Percentiles rank a stretch among this genome's conserved stretches.
These are phyloP conservation scores for Oreohelix idahoensis DNA, from an alignment of 1,140 invertebrate species.

Conservation along the genomic window DNA sequence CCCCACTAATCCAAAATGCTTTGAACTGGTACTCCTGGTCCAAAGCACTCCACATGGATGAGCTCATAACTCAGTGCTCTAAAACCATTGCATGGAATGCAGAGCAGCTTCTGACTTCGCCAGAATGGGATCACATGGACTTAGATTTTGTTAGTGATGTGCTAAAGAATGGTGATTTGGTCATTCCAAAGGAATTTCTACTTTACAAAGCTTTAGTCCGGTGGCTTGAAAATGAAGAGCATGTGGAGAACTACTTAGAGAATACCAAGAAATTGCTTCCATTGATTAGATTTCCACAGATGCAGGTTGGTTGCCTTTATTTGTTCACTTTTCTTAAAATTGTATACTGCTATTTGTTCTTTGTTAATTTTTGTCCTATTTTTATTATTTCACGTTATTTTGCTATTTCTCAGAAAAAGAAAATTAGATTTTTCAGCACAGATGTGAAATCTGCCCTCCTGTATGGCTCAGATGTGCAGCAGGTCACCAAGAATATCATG, in stretches of 20 bases:
- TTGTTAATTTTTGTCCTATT: not conserved
- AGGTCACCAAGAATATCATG: too few relatives aligned
- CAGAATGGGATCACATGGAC: slow-evolving; percentile 71
- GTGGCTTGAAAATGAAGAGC: slow-evolving; percentile 64
- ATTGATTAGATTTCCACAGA: slow-evolving; percentile 71
- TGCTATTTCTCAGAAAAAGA: too few relatives aligned
- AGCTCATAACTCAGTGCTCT: slow-evolving; percentile 66
- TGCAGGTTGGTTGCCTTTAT: slow-evolving; percentile 56
- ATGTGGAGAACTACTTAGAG: slow-evolving; percentile 46
- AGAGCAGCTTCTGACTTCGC: slow-evolving; percentile 60
- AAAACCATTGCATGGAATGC: slow-evolving; percentile 73
- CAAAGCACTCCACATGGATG: slow-evolving; percentile 66
- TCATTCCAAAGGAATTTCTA: slow-evolving; percentile 64
- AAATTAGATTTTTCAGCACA: too few relatives aligned
- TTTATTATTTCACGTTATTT: not conserved
- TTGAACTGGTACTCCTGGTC: slow-evolving; percentile 72
- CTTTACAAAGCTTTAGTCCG: slow-evolving; percentile 59
- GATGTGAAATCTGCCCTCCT: too few relatives aligned
- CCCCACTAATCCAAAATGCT: slow-evolving; percentile 68
- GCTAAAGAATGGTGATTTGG: slow-evolving; percentile 64
- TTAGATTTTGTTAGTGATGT: slow-evolving; percentile 70
- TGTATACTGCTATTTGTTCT: not conserved
- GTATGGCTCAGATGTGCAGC: too few relatives aligned
- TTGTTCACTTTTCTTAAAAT: not conserved
- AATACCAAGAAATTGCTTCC: slow-evolving; percentile 66